phyloP scores from a whole-genome alignment of 2,113 vertebrate species.

The Cnemophilus loriae region DNA sequence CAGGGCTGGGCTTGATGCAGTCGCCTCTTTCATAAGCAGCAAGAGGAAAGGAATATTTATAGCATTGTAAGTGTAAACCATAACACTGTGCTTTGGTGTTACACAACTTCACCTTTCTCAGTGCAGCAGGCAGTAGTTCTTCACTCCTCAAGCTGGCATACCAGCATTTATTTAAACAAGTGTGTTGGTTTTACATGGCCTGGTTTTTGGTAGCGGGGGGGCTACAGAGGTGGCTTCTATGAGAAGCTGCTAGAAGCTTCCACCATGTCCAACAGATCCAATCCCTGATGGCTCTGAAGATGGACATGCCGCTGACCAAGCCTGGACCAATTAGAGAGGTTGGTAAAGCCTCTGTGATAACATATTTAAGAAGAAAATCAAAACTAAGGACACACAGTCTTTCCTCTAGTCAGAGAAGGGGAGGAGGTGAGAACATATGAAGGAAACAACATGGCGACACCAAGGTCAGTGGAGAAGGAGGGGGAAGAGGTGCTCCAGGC shows the following conservation, averaged over 20 bases:
- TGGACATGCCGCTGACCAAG: neutral
- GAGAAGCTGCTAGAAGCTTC: neutral
- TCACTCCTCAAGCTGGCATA: neutral
- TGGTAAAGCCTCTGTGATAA: neutral
- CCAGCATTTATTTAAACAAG: neutral
- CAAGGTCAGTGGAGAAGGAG: neutral
- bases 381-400: too few relatives aligned
- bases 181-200: neutral
- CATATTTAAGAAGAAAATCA: too few relatives aligned
- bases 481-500: neutral
- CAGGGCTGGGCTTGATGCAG: neutral
- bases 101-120: neutral
- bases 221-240: neutral
- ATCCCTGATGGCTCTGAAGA: neutral
- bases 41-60: constrained; percentile 48
- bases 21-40: constrained; percentile 28
- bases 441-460: neutral
- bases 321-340: neutral
- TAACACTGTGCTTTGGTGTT: constrained; percentile 27
- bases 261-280: neutral
- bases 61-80: constrained; percentile 23
- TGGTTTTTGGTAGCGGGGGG: neutral
- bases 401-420: neutral
- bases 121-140: neutral
- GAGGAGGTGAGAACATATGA: neutral